Base-by-base conservation (phyloP, 2,888 invertebrate genomes). In the Muscina levida region DNA sequence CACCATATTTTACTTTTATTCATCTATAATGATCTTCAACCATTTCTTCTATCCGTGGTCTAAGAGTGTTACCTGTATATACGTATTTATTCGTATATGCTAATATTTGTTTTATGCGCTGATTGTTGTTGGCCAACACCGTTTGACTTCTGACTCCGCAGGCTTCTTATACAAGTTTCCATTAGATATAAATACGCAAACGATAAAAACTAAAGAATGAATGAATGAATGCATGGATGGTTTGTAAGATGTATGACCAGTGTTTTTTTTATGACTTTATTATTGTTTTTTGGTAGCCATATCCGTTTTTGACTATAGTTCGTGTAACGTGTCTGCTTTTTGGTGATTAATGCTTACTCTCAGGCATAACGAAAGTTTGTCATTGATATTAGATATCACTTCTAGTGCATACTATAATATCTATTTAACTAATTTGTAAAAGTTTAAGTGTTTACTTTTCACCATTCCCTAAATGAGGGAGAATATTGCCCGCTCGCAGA, bases 31-130 rank as follows among this genome's bases (percentile, higher is more conserved):
- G n/a, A n/a, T n/a, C n/a, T n/a, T n/a, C n/a, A n/a, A n/a, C n/a
- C n/a, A n/a, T n/a, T n/a, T n/a, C n/a, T n/a, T n/a, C n/a, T n/a
- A n/a, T n/a, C n/a, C n/a, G n/a, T n/a, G n/a, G n/a, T n/a, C n/a
- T n/a, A n/a, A n/a, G n/a, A n/a, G n/a, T n/a, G n/a, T n/a, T n/a
- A n/a, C n/a, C n/a, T n/a, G n/a, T n/a, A n/a, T n/a, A n/a, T n/a
- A n/a, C n/a, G n/a, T n/a, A n/a, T n/a, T n/a, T 8, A 31, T 31
- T 5, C 31, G 3, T 1, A 62, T 42, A 19, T 19, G 37, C 2
- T 59, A 59, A 59, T 59, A 17, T 59, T 62, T 42, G 26, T 19
- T 62, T 62, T 19, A 62, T 42, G 62, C 17, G 62, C 19, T n/a
- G 59, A 59, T 59, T 59, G 59, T 59, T 31, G 1, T 17, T 15